phyloP scores from a whole-genome alignment of 2,888 invertebrate species.

The Osedax frankpressi region DNA sequence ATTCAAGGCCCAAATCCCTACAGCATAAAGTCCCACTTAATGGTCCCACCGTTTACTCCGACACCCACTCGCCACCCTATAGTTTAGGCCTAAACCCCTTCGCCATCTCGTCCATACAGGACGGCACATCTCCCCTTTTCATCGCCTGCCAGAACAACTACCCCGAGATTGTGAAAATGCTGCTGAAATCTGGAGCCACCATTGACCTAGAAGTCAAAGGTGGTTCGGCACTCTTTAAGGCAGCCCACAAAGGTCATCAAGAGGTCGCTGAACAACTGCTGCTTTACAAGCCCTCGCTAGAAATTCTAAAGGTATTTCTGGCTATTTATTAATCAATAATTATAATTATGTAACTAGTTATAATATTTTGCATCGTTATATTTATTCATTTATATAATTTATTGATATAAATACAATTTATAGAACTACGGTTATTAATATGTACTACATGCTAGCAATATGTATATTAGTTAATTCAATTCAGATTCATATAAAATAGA shows the following conservation, averaged over 20 bases:
- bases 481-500: too few relatives aligned
- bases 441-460: too few relatives aligned
- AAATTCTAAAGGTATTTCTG: constrained; percentile 70
- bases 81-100: background rate
- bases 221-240: constrained; percentile 75
- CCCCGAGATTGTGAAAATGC: constrained; percentile 62
- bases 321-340: too few relatives aligned
- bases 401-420: too few relatives aligned
- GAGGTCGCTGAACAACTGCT: constrained; percentile 66
- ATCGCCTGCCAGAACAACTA: constrained; percentile 91
- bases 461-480: too few relatives aligned
- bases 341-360: too few relatives aligned
- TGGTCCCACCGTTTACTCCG: background rate
- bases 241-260: constrained; percentile 84
- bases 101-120: constrained; percentile 28
- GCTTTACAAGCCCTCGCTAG: constrained; percentile 49
- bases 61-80: background rate
- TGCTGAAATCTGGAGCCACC: constrained; percentile 65
- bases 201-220: constrained; percentile 68
- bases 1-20: too few relatives aligned
- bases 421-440: too few relatives aligned
- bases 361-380: too few relatives aligned
- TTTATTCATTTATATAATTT: background rate
- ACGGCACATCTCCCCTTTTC: constrained; percentile 66
- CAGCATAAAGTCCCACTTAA: too few relatives aligned